A percentile compares a stretch with the other conserved stretches of the same genome.
phyloP scores from a whole-genome alignment of 2,888 invertebrate genomes.

The Eupithecia inturbata region DNA sequence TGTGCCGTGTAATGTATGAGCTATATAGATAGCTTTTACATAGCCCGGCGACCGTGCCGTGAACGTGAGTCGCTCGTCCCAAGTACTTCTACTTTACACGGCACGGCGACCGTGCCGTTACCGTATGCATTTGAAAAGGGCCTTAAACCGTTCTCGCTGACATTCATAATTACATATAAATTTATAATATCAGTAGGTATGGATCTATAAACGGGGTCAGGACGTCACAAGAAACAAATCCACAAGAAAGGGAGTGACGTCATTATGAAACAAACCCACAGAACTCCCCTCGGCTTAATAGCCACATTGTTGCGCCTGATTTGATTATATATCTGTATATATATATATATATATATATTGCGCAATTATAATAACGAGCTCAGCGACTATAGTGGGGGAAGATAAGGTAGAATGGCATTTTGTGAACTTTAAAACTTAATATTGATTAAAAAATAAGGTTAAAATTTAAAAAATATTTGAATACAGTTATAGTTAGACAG shows the following conservation, averaged over 20 bases:
- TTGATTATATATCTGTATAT: conserved; percentile 82
- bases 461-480: background rate
- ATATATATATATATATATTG: conserved; percentile 80
- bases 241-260: background rate
- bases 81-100: too few species aligned
- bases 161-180: too few species aligned
- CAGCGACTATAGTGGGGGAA: conserved; percentile 26
- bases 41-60: too few species aligned
- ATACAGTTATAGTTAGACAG: too few species aligned
- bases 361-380: conserved; percentile 75
- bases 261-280: background rate
- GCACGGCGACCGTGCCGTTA: too few species aligned
- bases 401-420: background rate
- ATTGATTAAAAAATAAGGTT: background rate
- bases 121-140: too few species aligned
- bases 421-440: background rate
- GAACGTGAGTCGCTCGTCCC: too few species aligned
- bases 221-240: background rate
- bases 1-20: too few species aligned
- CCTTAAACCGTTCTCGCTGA: too few species aligned
- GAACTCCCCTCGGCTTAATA: conserved; percentile 72
- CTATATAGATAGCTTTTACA: too few species aligned
- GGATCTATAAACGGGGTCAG: background rate
- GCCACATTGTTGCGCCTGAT: conserved; percentile 79
- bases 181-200: background rate